Conservation (phyloP, 2,797 vertebrate genomes). For the Chrosomus eos region DNA sequence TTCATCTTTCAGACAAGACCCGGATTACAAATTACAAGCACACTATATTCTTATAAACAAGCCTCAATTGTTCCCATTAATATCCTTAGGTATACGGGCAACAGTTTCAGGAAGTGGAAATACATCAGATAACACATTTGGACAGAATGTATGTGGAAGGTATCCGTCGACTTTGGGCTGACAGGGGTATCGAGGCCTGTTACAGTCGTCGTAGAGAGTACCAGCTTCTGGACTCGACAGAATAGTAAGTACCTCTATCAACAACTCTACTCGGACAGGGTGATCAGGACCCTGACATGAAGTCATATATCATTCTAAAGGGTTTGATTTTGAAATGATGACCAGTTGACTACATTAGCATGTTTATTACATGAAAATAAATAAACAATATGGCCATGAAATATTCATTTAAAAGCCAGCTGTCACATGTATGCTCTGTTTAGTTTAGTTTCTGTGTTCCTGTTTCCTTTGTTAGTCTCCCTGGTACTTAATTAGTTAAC, state of each 20-base stretch:
- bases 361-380: background rate
- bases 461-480: background rate
- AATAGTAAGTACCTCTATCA: slow-evolving; percentile 77
- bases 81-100: slow-evolving; percentile 70
- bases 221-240: slow-evolving; percentile 84
- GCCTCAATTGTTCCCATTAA: background rate
- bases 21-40: background rate
- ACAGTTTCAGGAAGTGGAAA: slow-evolving; percentile 71
- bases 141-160: slow-evolving; percentile 69
- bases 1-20: background rate
- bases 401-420: background rate
- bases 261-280: no score
- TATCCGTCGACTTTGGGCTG: slow-evolving; percentile 77
- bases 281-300: background rate
- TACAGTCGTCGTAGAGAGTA: slow-evolving; percentile 81
- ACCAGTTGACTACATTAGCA: background rate
- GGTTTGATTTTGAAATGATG: background rate
- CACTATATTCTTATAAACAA: background rate
- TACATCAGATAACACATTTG: slow-evolving; percentile 71
- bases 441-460: background rate
- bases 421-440: background rate
- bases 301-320: background rate
- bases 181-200: slow-evolving; percentile 75
- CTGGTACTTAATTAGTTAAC: background rate
- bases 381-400: background rate